phyloP scores from a whole-genome alignment of 1,140 invertebrate species.

The Hyles euphorbiae region DNA sequence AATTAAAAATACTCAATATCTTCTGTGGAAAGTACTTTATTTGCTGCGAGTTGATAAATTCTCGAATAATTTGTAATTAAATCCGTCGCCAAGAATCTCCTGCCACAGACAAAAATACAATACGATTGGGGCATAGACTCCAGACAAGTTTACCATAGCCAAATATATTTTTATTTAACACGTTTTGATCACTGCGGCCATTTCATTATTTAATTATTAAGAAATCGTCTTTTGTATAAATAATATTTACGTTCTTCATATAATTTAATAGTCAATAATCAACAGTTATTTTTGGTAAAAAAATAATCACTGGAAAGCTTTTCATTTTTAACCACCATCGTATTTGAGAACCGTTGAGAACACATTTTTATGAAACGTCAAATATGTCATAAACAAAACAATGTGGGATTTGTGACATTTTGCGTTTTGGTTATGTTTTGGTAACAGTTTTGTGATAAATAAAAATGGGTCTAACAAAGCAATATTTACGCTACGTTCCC shows the following conservation, averaged over 20 bases:
- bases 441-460: conserved; percentile 5
- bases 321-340: too few relatives aligned
- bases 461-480: conserved; percentile 95
- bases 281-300: too few relatives aligned
- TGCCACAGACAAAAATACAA: conserved; percentile 11
- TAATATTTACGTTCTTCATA: too few relatives aligned
- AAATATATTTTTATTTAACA: too few relatives aligned
- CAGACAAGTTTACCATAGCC: too few relatives aligned
- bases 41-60: conserved; percentile 1
- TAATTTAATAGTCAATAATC: too few relatives aligned
- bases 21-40: conserved; percentile 2
- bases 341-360: too few relatives aligned
- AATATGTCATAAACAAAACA: conserved; percentile 16
- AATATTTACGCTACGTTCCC: conserved; percentile 93
- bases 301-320: too few relatives aligned
- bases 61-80: conserved; percentile 8
- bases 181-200: too few relatives aligned
- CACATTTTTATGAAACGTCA: background rate
- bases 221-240: too few relatives aligned
- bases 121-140: background rate
- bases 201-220: too few relatives aligned
- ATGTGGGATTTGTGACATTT: conserved; percentile 6
- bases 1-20: too few relatives aligned
- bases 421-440: background rate
- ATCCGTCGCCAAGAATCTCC: conserved; percentile 4